phyloP scores from a whole-genome alignment of 2,113 vertebrate genomes.

The Amblyopsis rosae region DNA sequence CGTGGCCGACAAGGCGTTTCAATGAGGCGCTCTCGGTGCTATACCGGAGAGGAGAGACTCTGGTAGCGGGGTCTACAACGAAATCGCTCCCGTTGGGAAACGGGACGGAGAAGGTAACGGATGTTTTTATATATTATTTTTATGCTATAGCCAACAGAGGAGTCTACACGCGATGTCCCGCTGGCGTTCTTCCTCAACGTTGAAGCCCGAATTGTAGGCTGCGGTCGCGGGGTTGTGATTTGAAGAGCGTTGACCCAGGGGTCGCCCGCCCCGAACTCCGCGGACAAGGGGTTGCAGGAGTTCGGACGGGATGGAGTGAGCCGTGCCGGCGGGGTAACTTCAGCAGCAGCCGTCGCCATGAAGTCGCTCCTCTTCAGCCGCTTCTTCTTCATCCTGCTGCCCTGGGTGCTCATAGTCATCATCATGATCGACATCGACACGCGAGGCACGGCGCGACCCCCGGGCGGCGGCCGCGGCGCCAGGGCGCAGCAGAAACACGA shows the following conservation, averaged over 20 bases:
- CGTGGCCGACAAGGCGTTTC: slow-evolving; percentile 4
- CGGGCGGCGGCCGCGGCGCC: slow-evolving; percentile 51
- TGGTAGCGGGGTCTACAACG: slow-evolving; percentile 14
- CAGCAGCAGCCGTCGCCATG: slow-evolving; percentile 71
- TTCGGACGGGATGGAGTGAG: slow-evolving; percentile 55
- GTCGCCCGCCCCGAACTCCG: too few relatives aligned
- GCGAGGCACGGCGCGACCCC: slow-evolving; percentile 73
- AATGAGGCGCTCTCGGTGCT: slow-evolving; percentile 39
- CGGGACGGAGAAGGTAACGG: slow-evolving; percentile 17
- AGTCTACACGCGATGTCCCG: too few relatives aligned
- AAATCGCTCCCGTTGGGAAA: slow-evolving; percentile 55
- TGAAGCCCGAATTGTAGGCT: too few relatives aligned
- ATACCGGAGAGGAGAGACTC: slow-evolving; percentile 23
- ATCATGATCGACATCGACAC: slow-evolving; percentile 91
- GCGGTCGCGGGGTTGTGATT: neutral
- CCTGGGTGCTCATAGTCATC: slow-evolving; percentile 92
- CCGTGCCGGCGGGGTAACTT: slow-evolving; percentile 4
- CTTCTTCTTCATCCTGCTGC: slow-evolving; percentile 90
- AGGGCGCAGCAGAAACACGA: slow-evolving; percentile 45
- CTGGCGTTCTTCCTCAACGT: too few relatives aligned
- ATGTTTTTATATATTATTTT: too few relatives aligned
- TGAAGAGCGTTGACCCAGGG: too few relatives aligned
- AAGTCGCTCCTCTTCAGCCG: slow-evolving; percentile 87
- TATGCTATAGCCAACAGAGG: too few relatives aligned
- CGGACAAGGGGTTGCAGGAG: neutral